A percentile compares a stretch with the other conserved stretches of the same genome.
phyloP scores from a whole-genome alignment of 2,113 vertebrate genomes.

The Chloroceryle aenea region DNA sequence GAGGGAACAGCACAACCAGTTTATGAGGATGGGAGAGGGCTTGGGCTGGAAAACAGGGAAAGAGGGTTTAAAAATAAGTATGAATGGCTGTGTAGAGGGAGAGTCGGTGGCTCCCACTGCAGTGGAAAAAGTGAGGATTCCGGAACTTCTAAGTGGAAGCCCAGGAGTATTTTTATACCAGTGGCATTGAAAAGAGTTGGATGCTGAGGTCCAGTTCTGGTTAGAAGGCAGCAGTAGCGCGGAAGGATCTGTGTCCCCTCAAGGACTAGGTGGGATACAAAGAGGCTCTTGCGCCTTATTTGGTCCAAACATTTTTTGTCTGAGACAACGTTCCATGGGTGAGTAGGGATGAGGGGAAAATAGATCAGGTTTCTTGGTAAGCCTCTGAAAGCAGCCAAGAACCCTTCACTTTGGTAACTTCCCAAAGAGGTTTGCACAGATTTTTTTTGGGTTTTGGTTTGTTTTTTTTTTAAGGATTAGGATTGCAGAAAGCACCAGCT shows the following conservation, averaged over 20 bases:
- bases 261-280: neutral
- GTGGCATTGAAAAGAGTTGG: neutral
- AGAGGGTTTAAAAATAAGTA: neutral
- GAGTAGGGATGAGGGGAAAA: neutral
- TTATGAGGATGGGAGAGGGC: accelerated
- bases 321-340: neutral
- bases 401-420: neutral
- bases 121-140: slow-evolving; percentile 26
- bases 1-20: neutral
- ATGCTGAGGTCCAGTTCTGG: neutral
- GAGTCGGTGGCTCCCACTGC: neutral
- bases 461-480: too few species aligned
- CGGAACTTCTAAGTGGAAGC: neutral
- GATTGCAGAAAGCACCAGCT: neutral
- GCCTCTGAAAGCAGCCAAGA: neutral
- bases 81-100: neutral
- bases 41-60: neutral
- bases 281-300: neutral
- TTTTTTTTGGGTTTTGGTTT: neutral
- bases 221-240: neutral
- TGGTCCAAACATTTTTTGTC: neutral
- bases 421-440: neutral
- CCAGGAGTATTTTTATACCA: neutral
- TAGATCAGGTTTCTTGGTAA: slow-evolving; percentile 4
- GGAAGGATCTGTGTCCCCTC: neutral